A percentile compares a stretch with the other conserved stretches of the same genome.
Evolutionary conservation across 2,113 vertebrate species (phyloP).

Genomic region (Microcebus lehilahytsara): DNA sequence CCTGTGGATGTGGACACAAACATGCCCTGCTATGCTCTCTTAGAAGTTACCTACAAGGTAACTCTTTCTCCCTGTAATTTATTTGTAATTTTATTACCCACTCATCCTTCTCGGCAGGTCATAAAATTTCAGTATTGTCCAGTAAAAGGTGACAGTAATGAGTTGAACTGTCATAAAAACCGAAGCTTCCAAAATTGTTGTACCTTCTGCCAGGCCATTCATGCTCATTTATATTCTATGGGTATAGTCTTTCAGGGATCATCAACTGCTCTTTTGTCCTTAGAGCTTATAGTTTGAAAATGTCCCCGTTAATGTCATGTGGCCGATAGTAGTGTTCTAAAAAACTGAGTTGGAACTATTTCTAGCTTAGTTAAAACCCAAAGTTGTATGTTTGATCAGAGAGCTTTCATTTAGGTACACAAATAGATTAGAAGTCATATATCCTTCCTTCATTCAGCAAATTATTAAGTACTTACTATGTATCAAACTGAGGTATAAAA

Average conservation of each 20-base stretch:
- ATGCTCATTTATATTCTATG: not conserved
- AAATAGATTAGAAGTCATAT: not conserved
- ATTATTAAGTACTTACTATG: not conserved
- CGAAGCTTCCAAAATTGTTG: not conserved
- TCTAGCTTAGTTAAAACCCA: not conserved
- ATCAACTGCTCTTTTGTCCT: not conserved
- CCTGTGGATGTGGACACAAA: slow-evolving; percentile 96
- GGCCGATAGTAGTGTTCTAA: not conserved
- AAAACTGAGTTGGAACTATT: not conserved
- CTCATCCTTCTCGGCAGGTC: not conserved
- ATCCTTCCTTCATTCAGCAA: not conserved
- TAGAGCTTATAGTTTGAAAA: not conserved
- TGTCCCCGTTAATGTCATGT: not conserved
- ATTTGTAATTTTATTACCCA: not conserved
- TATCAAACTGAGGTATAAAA: not conserved
- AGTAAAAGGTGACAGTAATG: not conserved
- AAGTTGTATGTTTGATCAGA: not conserved
- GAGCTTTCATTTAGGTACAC: not conserved
- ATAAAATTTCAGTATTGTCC: not conserved
- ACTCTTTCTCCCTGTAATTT: not conserved
- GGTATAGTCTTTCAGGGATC: not conserved
- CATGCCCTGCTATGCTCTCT: slow-evolving; percentile 93
- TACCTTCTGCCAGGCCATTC: rapidly evolving
- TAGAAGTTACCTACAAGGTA: slow-evolving; percentile 98
- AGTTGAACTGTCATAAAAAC: not conserved